Evolutionary conservation across 2,888 invertebrate species (phyloP), one percentile per base, ranked within the genome.

Genomic region (Pseudococcus viburni): DNA sequence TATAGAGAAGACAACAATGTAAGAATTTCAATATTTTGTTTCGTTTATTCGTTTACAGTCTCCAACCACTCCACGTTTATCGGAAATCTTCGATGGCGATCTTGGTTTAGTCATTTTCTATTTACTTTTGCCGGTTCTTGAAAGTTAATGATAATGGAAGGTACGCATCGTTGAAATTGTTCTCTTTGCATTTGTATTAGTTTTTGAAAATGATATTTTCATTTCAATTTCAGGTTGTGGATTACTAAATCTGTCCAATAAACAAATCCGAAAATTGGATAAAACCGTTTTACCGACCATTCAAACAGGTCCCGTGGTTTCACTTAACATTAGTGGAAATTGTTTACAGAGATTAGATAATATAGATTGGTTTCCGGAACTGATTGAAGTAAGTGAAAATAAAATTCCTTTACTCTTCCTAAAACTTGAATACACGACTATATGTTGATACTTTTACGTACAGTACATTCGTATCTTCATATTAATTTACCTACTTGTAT

Each of bases 281-380:
- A 95, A 95, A 92, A 95, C 95, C 91, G 94, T 94, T 90, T 92
- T 93, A 88, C 89, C 90, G 3, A 89, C 89, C 64, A 94, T 94
- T 22, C 95, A 95, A 92, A 94, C 95, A 46, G 94, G 94, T 91
- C 93, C 93, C 89, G 93, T 95, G 91, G 94, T 94, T 89, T 94
- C 94, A 90, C 93, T 97, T 90, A 94, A 96, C 90, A 93, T 96
- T 86, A 96, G 97, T 91, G 96, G 96, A 91, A 98, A 98, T 93
- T 96, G 96, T 91, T 92, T 98, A 89, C 96, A 96, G 91, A 94
- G 96, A 90, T 93, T 97, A 90, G 97, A 97, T 92, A 96, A 96
- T 92, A 94, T 97, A 90, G 97, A 97, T 91, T 94, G 95, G 46
- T 97, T 95, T 92, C 93, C 93, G 89, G 94, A 95, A 91, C 93